These are phyloP conservation scores for Xenus cinereus DNA, from an alignment of 2,113 vertebrate genomes.

Conservation along the genomic window DNA sequence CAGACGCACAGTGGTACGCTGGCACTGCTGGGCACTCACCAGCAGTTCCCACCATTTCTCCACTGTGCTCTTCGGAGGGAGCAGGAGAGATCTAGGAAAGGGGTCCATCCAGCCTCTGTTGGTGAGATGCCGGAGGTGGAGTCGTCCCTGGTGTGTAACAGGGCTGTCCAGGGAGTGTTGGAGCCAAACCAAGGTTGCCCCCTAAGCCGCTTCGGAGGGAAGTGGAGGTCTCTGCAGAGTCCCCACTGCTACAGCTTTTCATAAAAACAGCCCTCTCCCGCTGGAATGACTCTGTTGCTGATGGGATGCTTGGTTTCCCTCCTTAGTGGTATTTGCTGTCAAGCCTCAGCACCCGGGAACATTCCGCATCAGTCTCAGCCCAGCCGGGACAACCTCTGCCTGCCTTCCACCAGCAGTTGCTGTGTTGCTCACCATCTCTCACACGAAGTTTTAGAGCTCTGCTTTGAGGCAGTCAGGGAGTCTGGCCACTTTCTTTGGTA, in stretches of 20 bases:
- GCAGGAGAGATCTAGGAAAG: not conserved
- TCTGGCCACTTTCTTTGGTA: not conserved
- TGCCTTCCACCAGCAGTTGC: not conserved
- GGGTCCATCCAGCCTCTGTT: not conserved
- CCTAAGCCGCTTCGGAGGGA: not conserved
- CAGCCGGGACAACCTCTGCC: not conserved
- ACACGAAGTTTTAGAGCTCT: not conserved
- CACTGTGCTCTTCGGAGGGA: not conserved
- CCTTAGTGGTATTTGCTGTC: accelerated
- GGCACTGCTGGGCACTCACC: not conserved
- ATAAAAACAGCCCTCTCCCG: not conserved
- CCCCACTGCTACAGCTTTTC: not conserved
- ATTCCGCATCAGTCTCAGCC: not conserved
- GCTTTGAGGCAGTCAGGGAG: not conserved
- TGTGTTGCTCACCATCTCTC: not conserved
- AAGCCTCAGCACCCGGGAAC: not conserved
- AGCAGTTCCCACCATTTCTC: not conserved
- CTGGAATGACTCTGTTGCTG: not conserved
- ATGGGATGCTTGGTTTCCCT: not conserved
- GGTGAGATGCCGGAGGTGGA: not conserved
- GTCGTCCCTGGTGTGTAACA: not conserved
- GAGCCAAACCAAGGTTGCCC: not conserved
- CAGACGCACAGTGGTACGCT: accelerated
- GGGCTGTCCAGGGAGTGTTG: not conserved
- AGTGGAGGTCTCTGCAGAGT: not conserved